Base-by-base conservation (phyloP, 2,113 vertebrate species). In the Loxodonta africana region DNA sequence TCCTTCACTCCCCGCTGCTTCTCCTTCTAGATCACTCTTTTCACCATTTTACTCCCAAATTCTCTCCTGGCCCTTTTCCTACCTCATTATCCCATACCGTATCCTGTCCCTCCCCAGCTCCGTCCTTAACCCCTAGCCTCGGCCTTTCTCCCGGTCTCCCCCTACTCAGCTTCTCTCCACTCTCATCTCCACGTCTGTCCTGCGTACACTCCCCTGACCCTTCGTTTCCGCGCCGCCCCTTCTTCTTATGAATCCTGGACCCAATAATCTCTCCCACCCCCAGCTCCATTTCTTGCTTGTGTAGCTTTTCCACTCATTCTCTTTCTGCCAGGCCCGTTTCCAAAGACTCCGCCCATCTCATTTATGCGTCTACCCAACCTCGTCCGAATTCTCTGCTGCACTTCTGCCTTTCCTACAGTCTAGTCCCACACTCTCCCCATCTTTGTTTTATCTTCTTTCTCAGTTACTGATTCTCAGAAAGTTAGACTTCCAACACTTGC, bases 1-100 rank as follows among this genome's bases (percentile, higher is more conserved):
- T 6, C 23, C 37, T 60, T 44, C 25, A 6, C 1, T 5, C 8
- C 14, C 9, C 9, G 17, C 65, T 3, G 0, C 26, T 26, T 0
- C 28, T 62, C 46, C n/a, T 9, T 48, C 60, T 30, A 4, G 14
- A 48, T 41, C 14, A 4, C 63, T 26, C 17, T 33, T 41, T 44
- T 8, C n/a, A 44, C 8, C 28, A 4, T n/a, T 14, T 41, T 8
- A 4, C 30, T 53, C 77, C 48, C 18, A 17, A 8, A 33, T 37
- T 44, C 44, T 51, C 53, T 18, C 2, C 37, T 9, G 7, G 8
- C 21, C 7, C 37, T 37, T 57, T 73, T n/a, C 9, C n/a, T 12
- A n/a, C 28, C 28, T 41, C 21, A 15, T 57, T 60, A 86, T 73
- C 46, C 15, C 65, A 71, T 51, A 12, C 17, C 23, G 4, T 11